A percentile compares a stretch with the other conserved stretches of the same genome.
phyloP scores from a whole-genome alignment of 2,888 invertebrate species.

The Acanthococcus lagerstroemiae region DNA sequence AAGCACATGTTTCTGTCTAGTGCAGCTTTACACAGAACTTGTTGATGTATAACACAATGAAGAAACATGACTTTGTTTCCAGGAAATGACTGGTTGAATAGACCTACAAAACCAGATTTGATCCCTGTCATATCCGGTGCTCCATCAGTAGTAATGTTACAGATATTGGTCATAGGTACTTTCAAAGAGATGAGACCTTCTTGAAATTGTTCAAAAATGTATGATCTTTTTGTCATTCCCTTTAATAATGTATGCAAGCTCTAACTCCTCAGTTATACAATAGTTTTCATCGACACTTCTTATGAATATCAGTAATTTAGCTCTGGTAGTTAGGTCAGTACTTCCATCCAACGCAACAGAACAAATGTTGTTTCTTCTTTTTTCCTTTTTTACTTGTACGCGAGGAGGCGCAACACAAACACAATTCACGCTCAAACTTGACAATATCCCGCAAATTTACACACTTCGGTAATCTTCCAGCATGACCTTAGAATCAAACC shows the following conservation, averaged over 20 bases:
- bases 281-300: slow-evolving; percentile 24
- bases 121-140: slow-evolving; percentile 34
- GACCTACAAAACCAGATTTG: slow-evolving; percentile 32
- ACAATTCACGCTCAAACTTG: too few relatives aligned
- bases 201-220: slow-evolving; percentile 5
- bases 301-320: background rate
- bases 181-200: slow-evolving; percentile 20
- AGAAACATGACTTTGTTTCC: slow-evolving; percentile 35
- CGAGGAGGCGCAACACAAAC: too few relatives aligned
- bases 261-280: slow-evolving; percentile 23
- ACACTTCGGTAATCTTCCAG: too few relatives aligned
- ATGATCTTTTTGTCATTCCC: background rate
- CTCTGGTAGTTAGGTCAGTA: slow-evolving; percentile 17
- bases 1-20: slow-evolving; percentile 34
- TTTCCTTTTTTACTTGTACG: too few relatives aligned
- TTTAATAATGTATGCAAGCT: slow-evolving; percentile 13
- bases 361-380: too few relatives aligned
- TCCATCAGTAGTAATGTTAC: slow-evolving; percentile 33
- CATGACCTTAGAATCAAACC: too few relatives aligned
- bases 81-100: slow-evolving; percentile 32
- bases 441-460: too few relatives aligned
- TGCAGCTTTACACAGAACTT: slow-evolving; percentile 36
- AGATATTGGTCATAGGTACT: slow-evolving; percentile 18
- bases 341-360: slow-evolving; percentile 22
- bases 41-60: slow-evolving; percentile 36